These are phyloP conservation scores for Sisor rabdophorus DNA, from an alignment of 2,113 vertebrate species.

Conservation along the genomic window DNA sequence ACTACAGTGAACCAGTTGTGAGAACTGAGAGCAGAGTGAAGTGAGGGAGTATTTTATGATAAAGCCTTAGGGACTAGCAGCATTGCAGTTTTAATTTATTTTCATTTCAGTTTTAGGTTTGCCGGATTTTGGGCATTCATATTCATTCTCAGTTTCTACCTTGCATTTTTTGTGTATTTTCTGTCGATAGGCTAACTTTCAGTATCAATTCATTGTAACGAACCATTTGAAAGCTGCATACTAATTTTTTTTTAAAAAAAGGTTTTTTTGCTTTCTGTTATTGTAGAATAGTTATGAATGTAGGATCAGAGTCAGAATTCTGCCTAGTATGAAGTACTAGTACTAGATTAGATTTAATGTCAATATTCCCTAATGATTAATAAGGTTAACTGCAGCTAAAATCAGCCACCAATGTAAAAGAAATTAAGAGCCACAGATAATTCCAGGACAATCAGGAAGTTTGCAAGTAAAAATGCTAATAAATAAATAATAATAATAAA, in stretches of 20 bases:
- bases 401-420: too few relatives aligned
- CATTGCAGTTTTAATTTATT: slow-evolving; percentile 14
- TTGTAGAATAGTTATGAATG: background rate
- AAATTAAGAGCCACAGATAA: too few relatives aligned
- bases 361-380: background rate
- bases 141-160: background rate
- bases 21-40: slow-evolving; percentile 23
- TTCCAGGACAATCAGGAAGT: too few relatives aligned
- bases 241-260: background rate
- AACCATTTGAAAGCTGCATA: background rate
- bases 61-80: background rate
- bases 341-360: background rate
- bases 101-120: slow-evolving; percentile 3
- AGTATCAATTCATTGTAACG: background rate
- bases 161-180: background rate
- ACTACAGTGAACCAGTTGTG: slow-evolving; percentile 60
- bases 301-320: background rate
- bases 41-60: background rate
- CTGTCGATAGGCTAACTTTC: slow-evolving; percentile 5
- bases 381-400: background rate
- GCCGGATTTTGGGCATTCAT: slow-evolving; percentile 38
- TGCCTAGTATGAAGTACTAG: background rate
- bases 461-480: too few relatives aligned
- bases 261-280: background rate
- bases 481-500: too few relatives aligned